Base-by-base conservation (phyloP, 2,888 invertebrate genomes). In the Stenichneumon culpator region DNA sequence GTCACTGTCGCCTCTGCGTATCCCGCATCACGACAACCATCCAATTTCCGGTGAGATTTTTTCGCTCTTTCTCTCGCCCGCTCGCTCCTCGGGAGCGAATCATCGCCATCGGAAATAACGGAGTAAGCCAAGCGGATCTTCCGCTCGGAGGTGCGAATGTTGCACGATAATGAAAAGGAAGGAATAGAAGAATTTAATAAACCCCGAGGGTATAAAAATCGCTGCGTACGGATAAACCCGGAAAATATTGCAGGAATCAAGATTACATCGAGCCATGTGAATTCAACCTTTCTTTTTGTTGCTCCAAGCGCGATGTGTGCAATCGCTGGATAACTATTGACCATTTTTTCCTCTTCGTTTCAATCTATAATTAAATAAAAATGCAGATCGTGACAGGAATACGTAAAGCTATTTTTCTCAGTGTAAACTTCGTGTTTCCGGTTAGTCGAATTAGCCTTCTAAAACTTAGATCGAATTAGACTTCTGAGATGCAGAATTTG, bases 41-140 rank as follows among this genome's bases (percentile, higher is more conserved):
- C 84, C 78, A 84, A 84, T 84, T 84, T 84, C 84, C 84, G 78
- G 81, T 81, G 68, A 63, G 74, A 74, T 84, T 84, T 84, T 36
- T 74, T 36, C 52, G 63, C 70, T 68, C 78, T 67, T 65, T 47
- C 69, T 73, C 47, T 36, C 47, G 72, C 60, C 32, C 54, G 70
- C 54, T 57, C 67, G 22, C 14, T 57, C 78, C 65, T 32, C 19
- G 14, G 22, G 6, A 52, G 3, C 75, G 50, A 63, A 47, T 65
- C 65, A 75, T 75, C 65, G 50, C 19, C 36, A 52, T 47, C 50
- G 50, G 50, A 75, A 75, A 75, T 50, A 65, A 75, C 47, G 60
- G 47, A 60, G 60, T 60, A 52, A 75, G 22, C 75, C 22, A 65
- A 47, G 50, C 22, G 32, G 50, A 75, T 75, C 36, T 52, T 65